phyloP scores from a whole-genome alignment of 2,797 vertebrate genomes.

The Ptychobarbus kaznakovi region DNA sequence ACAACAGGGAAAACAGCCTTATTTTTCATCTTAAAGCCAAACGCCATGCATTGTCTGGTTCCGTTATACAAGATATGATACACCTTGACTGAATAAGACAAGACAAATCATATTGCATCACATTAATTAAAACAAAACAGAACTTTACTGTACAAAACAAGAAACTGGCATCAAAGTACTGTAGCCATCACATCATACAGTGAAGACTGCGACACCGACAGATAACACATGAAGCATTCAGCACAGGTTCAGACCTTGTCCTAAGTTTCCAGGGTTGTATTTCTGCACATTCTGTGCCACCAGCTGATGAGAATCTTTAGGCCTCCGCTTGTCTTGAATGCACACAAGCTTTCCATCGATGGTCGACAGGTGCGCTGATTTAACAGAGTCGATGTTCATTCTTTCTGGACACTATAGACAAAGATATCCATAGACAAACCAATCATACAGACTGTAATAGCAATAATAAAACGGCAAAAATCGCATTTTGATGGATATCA shows the following conservation, averaged over 20 bases:
- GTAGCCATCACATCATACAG: no score
- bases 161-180: no score
- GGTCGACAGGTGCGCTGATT: accelerated
- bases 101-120: not conserved
- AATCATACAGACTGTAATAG: not conserved
- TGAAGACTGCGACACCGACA: no score
- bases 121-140: no score
- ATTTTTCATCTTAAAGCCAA: not conserved
- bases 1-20: not conserved
- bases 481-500: not conserved
- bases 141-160: no score
- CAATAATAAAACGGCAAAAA: not conserved
- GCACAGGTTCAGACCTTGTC: not conserved
- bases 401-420: not conserved
- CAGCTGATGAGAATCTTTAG: not conserved
- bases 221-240: not conserved
- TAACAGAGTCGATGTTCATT: accelerated
- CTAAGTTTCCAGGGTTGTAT: accelerated
- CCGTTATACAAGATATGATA: accelerated
- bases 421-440: not conserved
- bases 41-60: not conserved
- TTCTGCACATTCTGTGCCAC: accelerated
- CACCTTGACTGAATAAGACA: slow-evolving; percentile 35
- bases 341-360: accelerated
- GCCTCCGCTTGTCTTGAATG: accelerated